These are phyloP conservation scores for Lanistes nyassanus DNA, from an alignment of 1,140 invertebrate genomes.

Conservation along the genomic window DNA sequence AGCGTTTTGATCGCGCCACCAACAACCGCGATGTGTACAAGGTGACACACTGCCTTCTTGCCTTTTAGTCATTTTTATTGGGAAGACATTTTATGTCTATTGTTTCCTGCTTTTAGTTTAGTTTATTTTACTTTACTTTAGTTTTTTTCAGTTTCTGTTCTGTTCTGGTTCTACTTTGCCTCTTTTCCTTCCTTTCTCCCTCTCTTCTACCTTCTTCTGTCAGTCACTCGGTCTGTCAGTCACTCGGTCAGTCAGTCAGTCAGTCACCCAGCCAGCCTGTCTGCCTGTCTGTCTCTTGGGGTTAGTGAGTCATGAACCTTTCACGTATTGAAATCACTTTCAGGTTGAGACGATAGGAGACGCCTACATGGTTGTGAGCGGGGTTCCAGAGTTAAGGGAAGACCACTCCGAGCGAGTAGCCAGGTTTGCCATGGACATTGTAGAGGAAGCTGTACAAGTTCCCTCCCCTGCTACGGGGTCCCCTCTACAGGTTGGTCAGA, in stretches of 20 bases:
- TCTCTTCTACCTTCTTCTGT: not conserved
- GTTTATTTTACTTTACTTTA: not conserved
- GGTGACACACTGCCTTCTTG: not conserved
- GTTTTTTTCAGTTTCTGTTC: not conserved
- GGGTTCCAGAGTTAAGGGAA: slow-evolving; percentile 62
- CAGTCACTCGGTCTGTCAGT: not conserved
- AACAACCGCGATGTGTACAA: not conserved
- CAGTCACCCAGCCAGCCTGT: not conserved
- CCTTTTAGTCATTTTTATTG: not conserved
- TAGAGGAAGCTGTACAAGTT: slow-evolving; percentile 34
- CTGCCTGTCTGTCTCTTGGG: not conserved
- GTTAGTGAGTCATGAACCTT: too few relatives aligned
- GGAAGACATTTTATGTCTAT: not conserved
- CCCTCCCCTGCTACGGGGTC: slow-evolving; percentile 44
- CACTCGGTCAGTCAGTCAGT: too few relatives aligned
- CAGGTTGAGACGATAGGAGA: slow-evolving; percentile 53
- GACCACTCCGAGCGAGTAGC: slow-evolving; percentile 45
- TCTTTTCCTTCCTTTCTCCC: slow-evolving; percentile 3
- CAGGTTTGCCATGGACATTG: slow-evolving; percentile 48
- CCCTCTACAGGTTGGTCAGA: slow-evolving; percentile 43
- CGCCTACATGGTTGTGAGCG: slow-evolving; percentile 65
- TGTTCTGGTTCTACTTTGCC: not conserved
- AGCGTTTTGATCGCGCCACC: not conserved
- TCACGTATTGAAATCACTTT: not conserved
- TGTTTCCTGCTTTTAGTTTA: not conserved